A percentile compares a stretch with the other conserved stretches of the same genome.
phyloP scores from a whole-genome alignment of 2,113 vertebrate species.

The Scalopus aquaticus region DNA sequence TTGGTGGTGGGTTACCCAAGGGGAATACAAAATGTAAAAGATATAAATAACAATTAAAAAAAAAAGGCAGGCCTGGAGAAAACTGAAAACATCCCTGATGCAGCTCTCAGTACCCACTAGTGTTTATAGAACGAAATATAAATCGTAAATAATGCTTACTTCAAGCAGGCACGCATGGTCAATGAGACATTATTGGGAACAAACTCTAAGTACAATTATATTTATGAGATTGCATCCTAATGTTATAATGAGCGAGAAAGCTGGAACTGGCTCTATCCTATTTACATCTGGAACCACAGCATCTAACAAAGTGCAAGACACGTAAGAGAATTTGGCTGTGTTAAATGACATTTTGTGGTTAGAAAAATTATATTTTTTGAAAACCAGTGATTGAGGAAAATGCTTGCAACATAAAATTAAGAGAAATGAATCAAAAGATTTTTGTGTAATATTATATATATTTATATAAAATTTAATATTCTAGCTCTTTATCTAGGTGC shows the following conservation, averaged over 20 bases:
- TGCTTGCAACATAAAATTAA: conserved; percentile 19
- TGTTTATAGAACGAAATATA: conserved; percentile 4
- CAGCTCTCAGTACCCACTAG: neutral
- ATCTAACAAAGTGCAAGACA: neutral
- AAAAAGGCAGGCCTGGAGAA: no score
- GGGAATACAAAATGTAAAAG: no score
- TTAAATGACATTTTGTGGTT: conserved; percentile 30
- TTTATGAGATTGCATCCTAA: neutral
- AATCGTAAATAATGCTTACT: neutral
- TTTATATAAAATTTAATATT: neutral
- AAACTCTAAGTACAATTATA: conserved; percentile 18
- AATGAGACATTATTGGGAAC: conserved; percentile 10
- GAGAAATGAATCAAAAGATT: neutral
- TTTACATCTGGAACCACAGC: conserved; percentile 11
- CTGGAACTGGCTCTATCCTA: neutral
- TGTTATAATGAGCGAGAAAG: neutral
- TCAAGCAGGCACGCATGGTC: neutral
- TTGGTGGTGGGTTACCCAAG: no score
- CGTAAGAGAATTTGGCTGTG: neutral
- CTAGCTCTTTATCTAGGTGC: neutral
- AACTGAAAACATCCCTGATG: neutral
- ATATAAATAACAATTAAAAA: no score
- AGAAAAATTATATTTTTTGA: conserved; percentile 22
- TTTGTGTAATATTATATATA: neutral
- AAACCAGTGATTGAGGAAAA: conserved; percentile 34